Evolutionary conservation across 2,888 invertebrate genomes (phyloP), one percentile per base, ranked within the genome.

Genomic region (Cerastoderma edule): DNA sequence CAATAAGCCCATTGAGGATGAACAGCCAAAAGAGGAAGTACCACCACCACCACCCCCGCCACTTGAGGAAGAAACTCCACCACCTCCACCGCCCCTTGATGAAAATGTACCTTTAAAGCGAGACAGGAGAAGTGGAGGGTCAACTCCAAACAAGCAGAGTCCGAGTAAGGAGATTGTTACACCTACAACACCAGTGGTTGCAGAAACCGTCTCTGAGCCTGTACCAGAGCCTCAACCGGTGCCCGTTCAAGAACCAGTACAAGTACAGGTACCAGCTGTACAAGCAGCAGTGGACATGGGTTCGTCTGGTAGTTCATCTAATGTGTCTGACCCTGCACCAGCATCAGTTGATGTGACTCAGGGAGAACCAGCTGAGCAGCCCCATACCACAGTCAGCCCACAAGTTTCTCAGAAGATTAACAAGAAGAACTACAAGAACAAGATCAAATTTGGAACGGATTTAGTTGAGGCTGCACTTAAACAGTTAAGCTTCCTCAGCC

Each of bases 401-500:
- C 73, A 82, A 53, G 82, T 82, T 5, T 82, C 82, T 27, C 79
- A 72, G 27, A 82, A 82, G 39, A 79, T 82, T 4, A 82, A 76
- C 30, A 82, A 82, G 74, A 82, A 82, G 63, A 82, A 82, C 67
- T 82, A 79, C 35, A 82, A 82, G 69, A 82, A 71, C 56, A 82
- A 78, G 53, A 77, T 85, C 19, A 76, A 83, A 53, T 83, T 85
- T 78, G 84, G 82, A 35, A 75, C 83, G 6, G 82, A 80, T 78
- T 65, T 87, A 28, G 72, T 85, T 5, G 83, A 84, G 44, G 78
- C 77, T 19, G 78, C 85, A 10, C 46, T 78, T 13, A 83, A 86
- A 69, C 88, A 89, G 65, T 76, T 90, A 53, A 65, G 80, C 32
- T 90, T 92, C 75, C 84, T 92, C 13, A 76, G 84, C 27, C 73